A percentile compares a stretch with the other conserved stretches of the same genome.
Conservation (phyloP, 64 coral and sea anemone genomes). For the Hydrozoanthus tunicans region DNA sequence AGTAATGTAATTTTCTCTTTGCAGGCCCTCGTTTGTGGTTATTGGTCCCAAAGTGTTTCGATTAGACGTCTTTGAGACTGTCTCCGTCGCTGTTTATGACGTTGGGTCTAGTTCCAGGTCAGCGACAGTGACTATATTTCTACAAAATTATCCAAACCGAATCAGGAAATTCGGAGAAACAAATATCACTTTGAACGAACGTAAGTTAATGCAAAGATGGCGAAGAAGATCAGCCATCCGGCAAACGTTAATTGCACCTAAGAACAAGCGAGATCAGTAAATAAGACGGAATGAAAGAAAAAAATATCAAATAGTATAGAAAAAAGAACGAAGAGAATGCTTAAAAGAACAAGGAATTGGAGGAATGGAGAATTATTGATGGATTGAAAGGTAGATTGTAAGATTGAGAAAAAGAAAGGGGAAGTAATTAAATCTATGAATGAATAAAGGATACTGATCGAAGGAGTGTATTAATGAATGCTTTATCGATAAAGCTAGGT, state of each 20-base stretch:
- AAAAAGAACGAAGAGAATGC: too few species aligned
- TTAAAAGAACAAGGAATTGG: too few species aligned
- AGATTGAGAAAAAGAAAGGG: not conserved
- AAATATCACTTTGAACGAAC: not conserved
- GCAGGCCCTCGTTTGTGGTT: not conserved
- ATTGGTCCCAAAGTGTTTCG: slow-evolving; percentile 18
- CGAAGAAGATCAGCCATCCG: not conserved
- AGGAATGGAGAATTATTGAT: not conserved
- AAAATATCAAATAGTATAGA: too few species aligned
- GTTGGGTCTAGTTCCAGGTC: not conserved
- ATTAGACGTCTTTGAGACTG: not conserved
- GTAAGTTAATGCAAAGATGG: not conserved
- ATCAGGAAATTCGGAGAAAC: not conserved
- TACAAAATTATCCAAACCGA: slow-evolving; percentile 23
- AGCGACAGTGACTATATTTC: not conserved
- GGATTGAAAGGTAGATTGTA: not conserved
- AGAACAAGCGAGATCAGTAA: too few species aligned
- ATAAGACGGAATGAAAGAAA: not conserved
- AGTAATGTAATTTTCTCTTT: not conserved
- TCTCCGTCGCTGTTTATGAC: slow-evolving; percentile 3
- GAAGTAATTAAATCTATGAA: too few species aligned
- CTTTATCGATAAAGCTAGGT: not conserved
- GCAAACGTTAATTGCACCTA: too few species aligned
- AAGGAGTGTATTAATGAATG: not conserved
- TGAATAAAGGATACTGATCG: too few species aligned